Evolutionary conservation across 2,888 invertebrate species (phyloP), one percentile per base, ranked within the genome.

Genomic region (Eupithecia subfuscata): DNA sequence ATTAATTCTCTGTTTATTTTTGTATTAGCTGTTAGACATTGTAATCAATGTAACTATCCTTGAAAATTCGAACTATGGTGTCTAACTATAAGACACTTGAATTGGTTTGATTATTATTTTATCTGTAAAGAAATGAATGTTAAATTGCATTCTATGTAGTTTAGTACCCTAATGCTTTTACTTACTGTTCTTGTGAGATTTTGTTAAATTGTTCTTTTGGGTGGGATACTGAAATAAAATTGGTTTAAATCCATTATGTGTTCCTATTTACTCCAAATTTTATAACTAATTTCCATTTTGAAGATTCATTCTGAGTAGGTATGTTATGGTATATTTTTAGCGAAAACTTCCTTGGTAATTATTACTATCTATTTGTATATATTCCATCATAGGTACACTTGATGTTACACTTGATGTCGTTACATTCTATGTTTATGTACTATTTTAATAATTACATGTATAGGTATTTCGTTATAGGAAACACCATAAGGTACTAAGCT

Each of bases 141-240:
- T 74, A 11, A 25, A 65, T 73, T 70, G 69, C 73, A 70, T 78
- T 79, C 67, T 69, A 75, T 77, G 63, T 70, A 65, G 22, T 16
- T 68, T 45, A 68, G 65, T 74, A 68, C 43, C 52, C 25, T 56
- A n/a, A 70, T 86, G 87, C 87, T 89, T 88, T 88, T 80, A 84
- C 80, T 88, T 80, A 84, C 80, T 87, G 82, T 86, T 88, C 81
- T 81, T 86, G 83, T 85, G 81, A 85, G 82, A 86, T 89, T 90
- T 75, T 89, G 88, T 91, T 92, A 82, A 85, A 86, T 84, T 84
- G 87, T 87, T 88, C 87, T 89, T 88, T 90, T 88, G 87, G 77
- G 86, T 87, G 88, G 90, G 88, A 89, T 89, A 85, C 86, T 85
- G 87, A 87, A 93, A 91, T 92, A 92, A 92, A 86, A 89, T 82